Conservation (phyloP, 2,113 vertebrate genomes). For the Grallaria varia region DNA sequence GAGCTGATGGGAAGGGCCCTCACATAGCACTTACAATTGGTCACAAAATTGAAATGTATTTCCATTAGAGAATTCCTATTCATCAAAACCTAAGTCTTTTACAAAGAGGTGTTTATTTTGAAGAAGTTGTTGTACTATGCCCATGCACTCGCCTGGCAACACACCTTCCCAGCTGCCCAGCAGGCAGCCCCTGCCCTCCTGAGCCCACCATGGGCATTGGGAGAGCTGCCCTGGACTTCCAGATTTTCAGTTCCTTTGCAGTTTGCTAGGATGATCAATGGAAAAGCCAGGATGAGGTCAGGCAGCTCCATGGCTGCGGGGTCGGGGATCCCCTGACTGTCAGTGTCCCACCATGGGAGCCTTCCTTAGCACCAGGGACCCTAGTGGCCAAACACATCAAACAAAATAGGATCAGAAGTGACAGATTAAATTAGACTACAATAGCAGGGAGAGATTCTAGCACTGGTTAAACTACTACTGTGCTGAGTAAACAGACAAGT, state of each 20-base stretch:
- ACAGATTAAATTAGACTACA: neutral
- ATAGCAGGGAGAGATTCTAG: neutral
- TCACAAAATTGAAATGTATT: neutral
- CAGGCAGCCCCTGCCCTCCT: neutral
- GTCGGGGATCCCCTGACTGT: neutral
- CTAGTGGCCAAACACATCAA: neutral
- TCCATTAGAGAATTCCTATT: neutral
- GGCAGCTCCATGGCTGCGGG: neutral
- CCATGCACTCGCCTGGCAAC: neutral
- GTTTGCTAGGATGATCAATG: neutral
- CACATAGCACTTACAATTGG: neutral
- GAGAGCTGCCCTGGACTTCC: neutral
- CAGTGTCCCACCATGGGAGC: neutral
- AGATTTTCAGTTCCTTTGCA: neutral
- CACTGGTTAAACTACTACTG: neutral
- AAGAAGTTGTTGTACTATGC: neutral
- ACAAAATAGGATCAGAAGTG: neutral
- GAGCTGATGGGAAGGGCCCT: neutral
- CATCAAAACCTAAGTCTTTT: neutral
- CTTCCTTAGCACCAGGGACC: neutral
- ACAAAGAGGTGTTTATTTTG: neutral
- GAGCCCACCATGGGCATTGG: neutral
- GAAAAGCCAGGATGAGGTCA: neutral
- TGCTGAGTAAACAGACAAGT: neutral
- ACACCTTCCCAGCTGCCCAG: accelerated